A percentile compares a stretch with the other conserved stretches of the same genome.
These are phyloP conservation scores for Elysia crispata DNA, from an alignment of 2,888 invertebrate species.

Conservation along the genomic window DNA sequence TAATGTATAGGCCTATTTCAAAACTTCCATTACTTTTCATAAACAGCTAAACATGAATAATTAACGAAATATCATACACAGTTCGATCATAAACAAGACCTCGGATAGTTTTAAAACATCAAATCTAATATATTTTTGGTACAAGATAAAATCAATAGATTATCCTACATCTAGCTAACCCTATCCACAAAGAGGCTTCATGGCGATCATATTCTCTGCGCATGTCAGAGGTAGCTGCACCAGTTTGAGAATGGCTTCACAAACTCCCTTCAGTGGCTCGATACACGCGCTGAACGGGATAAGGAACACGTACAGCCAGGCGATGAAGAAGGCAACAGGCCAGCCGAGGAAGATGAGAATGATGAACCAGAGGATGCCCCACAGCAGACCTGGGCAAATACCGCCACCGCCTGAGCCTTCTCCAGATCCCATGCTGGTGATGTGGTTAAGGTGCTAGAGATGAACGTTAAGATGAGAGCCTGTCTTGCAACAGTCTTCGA, in stretches of 20 bases:
- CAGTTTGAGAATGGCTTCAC: constrained; percentile 72
- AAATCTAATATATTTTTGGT: too few species aligned
- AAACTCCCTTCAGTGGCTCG: constrained; percentile 67
- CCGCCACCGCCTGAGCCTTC: constrained; percentile 64
- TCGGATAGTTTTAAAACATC: too few species aligned
- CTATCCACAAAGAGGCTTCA: constrained; percentile 71
- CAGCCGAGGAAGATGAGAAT: constrained; percentile 74
- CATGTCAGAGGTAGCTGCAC: constrained; percentile 73
- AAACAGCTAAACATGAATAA: too few species aligned
- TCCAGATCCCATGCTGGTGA: constrained; percentile 56
- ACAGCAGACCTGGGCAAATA: constrained; percentile 68
- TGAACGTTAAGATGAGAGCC: background rate
- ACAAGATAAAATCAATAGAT: too few species aligned
- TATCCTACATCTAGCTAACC: too few species aligned
- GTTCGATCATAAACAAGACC: too few species aligned
- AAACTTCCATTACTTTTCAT: too few species aligned
- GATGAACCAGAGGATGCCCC: constrained; percentile 74
- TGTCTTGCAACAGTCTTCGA: background rate
- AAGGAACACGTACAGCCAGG: constrained; percentile 74
- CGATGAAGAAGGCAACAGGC: constrained; percentile 74
- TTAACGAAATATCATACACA: too few species aligned
- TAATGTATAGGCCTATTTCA: too few species aligned
- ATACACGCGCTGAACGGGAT: constrained; percentile 74
- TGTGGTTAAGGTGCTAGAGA: background rate
- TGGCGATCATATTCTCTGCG: constrained; percentile 73